Percentiles rank a stretch among this genome's conserved stretches.
Conservation (phyloP, 2,888 invertebrate species). For the Caenorhabditis panamensis region DNA sequence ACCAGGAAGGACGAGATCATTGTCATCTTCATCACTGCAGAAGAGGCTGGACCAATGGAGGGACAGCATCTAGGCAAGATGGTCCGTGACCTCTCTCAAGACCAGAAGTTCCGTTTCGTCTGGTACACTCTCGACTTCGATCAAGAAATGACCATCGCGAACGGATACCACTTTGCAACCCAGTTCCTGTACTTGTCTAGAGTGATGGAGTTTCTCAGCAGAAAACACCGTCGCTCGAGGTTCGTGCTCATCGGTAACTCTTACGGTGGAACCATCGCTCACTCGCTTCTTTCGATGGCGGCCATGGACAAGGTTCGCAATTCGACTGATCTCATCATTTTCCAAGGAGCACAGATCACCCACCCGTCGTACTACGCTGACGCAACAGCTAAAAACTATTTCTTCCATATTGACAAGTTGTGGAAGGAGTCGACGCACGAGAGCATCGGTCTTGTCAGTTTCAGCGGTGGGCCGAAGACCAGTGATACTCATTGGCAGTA, state of each 20-base stretch:
- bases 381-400: neutral
- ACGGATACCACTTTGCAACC: neutral
- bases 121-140: neutral
- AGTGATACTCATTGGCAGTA: conserved; percentile 49
- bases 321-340: conserved; percentile 41
- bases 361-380: neutral
- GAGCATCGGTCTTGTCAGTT: conserved; percentile 65
- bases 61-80: neutral
- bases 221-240: conserved; percentile 12
- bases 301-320: neutral
- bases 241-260: conserved; percentile 62
- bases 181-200: conserved; percentile 84
- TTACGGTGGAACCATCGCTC: conserved; percentile 62
- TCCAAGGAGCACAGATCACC: conserved; percentile 40
- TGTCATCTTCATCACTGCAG: neutral
- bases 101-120: neutral
- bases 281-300: conserved; percentile 18
- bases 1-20: neutral
- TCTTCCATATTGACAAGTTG: neutral
- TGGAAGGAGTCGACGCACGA: no score
- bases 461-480: conserved; percentile 72
- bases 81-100: neutral
- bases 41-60: neutral
- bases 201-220: conserved; percentile 86
- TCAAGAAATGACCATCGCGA: neutral